phyloP scores from a whole-genome alignment of 2,797 vertebrate genomes.

The Sebastes minor region DNA sequence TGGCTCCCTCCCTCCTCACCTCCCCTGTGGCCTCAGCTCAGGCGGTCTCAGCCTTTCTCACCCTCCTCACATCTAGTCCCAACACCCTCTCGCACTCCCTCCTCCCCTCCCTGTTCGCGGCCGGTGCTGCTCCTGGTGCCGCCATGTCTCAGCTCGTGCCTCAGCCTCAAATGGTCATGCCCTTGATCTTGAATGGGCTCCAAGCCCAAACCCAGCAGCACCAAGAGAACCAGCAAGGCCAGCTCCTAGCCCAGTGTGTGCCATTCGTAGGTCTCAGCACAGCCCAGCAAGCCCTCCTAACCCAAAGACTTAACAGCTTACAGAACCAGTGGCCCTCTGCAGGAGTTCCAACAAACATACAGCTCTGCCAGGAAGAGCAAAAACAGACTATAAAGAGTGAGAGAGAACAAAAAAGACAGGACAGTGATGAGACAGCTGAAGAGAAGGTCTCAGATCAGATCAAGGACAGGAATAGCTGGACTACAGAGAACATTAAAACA shows the following conservation, averaged over 20 bases:
- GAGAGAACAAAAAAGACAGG: constrained; percentile 50
- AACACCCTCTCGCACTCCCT: constrained; percentile 80
- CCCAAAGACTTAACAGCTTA: constrained; percentile 84
- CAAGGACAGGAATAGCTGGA: constrained; percentile 35
- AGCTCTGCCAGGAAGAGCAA: constrained; percentile 65
- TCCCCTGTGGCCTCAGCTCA: constrained; percentile 85
- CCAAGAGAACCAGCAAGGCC: constrained; percentile 79
- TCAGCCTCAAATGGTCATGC: constrained; percentile 86
- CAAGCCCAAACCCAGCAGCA: constrained; percentile 80
- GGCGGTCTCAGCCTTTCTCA: constrained; percentile 85
- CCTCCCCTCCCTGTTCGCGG: constrained; percentile 79
- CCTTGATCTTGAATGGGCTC: constrained; percentile 83
- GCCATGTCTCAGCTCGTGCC: constrained; percentile 80
- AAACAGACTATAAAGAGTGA: constrained; percentile 47
- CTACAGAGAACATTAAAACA: constrained; percentile 25
- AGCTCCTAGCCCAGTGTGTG: constrained; percentile 83
- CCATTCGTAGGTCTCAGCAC: constrained; percentile 83
- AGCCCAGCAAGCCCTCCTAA: constrained; percentile 85
- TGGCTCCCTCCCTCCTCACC: constrained; percentile 80
- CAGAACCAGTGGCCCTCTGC: constrained; percentile 82
- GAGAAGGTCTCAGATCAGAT: constrained; percentile 40
- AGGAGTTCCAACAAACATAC: constrained; percentile 61
- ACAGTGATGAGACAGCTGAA: constrained; percentile 11
- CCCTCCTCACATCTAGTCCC: constrained; percentile 83
- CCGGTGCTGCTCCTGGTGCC: constrained; percentile 70